Conservation (phyloP, 1,140 invertebrate species). For the Drosophila neocordata region DNA sequence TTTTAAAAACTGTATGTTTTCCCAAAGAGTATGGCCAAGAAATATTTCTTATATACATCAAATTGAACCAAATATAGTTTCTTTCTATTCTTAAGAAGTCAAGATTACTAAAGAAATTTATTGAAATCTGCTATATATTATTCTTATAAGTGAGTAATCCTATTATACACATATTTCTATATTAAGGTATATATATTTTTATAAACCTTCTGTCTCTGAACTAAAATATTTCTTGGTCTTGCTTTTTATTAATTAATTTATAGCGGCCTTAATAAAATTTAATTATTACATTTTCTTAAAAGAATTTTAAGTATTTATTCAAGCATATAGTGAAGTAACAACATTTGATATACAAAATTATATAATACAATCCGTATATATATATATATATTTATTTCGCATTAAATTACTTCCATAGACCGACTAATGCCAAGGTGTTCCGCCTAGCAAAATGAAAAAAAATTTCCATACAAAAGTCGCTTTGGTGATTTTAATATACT, state of each 20-base stretch:
- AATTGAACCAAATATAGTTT: too few species aligned
- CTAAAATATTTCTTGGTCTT: background rate
- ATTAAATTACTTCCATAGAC: conserved; percentile 22
- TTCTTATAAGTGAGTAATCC: too few species aligned
- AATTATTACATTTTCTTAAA: conserved; percentile 20
- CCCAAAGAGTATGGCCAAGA: too few species aligned
- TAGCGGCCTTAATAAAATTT: conserved; percentile 23
- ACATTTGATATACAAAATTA: background rate
- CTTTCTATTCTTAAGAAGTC: background rate
- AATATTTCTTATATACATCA: too few species aligned
- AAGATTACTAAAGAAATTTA: background rate
- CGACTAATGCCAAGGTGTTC: conserved; percentile 17
- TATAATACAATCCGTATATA: background rate
- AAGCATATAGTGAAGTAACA: background rate
- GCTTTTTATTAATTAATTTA: background rate
- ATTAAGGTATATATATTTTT: background rate
- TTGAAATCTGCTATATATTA: background rate
- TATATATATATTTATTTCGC: conserved; percentile 3
- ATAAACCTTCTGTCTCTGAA: background rate
- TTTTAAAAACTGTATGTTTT: too few species aligned
- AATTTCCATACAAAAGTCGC: background rate
- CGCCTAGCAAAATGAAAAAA: conserved; percentile 19
- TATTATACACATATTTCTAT: background rate
- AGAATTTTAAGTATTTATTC: background rate
- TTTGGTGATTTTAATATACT: background rate